Evolutionary conservation across 53 echinoderm and acorn worm species (phyloP).

Genomic region (Mesocentrotus franciscanus): DNA sequence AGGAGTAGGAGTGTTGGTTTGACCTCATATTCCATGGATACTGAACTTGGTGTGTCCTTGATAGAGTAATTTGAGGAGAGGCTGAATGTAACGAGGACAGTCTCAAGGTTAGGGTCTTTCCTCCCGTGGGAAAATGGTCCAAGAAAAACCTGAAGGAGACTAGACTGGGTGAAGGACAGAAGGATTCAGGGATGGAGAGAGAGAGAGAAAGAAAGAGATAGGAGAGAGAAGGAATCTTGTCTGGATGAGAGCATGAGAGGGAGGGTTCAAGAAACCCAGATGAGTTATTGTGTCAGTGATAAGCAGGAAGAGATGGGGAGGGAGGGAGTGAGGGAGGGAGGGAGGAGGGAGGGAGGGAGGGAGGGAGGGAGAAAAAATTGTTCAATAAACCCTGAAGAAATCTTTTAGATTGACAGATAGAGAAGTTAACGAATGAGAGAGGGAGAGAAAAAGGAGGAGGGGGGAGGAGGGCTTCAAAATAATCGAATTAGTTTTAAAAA

Average conservation of each 20-base stretch:
- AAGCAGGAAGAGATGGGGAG: not conserved
- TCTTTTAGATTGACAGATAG: not conserved
- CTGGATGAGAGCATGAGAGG: not conserved
- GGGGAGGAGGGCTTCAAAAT: not conserved
- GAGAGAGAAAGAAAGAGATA: not conserved
- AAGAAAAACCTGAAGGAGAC: not conserved
- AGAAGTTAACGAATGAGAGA: not conserved
- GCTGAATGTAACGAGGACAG: not conserved
- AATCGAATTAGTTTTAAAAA: not conserved
- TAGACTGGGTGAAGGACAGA: not conserved
- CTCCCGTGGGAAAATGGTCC: not conserved
- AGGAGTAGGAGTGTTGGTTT: not conserved
- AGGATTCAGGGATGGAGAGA: not conserved
- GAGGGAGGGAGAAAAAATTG: not conserved
- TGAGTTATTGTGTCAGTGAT: not conserved
- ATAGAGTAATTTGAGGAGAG: constrained; percentile 4
- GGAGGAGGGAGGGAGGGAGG: not conserved
- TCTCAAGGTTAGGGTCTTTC: not conserved
- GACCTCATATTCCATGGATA: not conserved
- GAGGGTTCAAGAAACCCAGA: not conserved
- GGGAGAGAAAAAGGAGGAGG: not conserved
- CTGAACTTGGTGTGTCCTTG: not conserved
- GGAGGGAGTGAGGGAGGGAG: not conserved
- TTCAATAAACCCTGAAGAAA: not conserved
- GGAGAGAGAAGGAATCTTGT: not conserved